A percentile compares a stretch with the other conserved stretches of the same genome.
phyloP scores from a whole-genome alignment of 2,888 invertebrate genomes.

The Sabatieria punctata region DNA sequence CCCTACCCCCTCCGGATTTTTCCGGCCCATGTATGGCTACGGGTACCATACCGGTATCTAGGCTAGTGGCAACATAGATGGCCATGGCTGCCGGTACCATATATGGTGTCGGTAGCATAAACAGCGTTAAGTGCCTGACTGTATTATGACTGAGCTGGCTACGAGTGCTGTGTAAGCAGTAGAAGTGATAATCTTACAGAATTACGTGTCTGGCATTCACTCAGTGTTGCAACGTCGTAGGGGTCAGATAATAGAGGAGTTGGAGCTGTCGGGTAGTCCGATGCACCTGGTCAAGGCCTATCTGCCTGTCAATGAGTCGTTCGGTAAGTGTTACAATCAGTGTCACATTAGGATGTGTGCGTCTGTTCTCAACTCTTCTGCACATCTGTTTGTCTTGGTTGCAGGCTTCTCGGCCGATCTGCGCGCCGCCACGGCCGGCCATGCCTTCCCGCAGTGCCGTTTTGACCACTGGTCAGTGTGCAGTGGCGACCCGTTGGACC shows the following conservation, averaged over 20 bases:
- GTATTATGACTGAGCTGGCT: no score
- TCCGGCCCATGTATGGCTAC: no score
- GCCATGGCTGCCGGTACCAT: no score
- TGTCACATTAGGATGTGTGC: background rate
- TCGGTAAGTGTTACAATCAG: conserved; percentile 10
- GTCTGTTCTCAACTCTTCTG: background rate
- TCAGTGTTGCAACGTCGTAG: conserved; percentile 6
- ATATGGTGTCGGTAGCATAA: no score
- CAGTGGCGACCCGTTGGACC: conserved; percentile 13
- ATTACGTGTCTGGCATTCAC: background rate
- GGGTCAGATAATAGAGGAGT: conserved; percentile 11
- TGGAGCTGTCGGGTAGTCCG: conserved; percentile 4
- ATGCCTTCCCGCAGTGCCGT: conserved; percentile 18
- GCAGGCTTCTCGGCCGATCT: conserved; percentile 15
- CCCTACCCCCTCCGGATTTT: background rate
- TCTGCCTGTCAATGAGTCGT: conserved; percentile 14
- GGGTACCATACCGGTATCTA: no score
- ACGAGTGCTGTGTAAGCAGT: background rate
- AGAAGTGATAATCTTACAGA: background rate
- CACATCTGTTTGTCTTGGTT: background rate
- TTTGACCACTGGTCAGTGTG: conserved; percentile 17
- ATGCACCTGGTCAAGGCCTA: conserved; percentile 9
- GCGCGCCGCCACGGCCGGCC: conserved; percentile 13
- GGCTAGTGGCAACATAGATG: no score
- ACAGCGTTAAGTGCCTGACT: no score